Conservation (phyloP, 2,797 vertebrate species). For the Argya squamiceps region DNA sequence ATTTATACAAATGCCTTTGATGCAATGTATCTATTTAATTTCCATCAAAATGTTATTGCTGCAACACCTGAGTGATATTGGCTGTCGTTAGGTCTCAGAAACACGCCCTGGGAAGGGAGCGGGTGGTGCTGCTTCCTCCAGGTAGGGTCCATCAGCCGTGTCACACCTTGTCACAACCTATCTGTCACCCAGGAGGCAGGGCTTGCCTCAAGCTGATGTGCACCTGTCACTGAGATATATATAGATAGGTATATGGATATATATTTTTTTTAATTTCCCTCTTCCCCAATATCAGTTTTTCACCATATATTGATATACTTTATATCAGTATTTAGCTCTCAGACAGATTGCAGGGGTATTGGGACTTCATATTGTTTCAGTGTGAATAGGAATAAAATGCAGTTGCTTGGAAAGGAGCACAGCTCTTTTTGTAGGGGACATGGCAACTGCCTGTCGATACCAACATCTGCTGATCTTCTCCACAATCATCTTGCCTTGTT, state of each 20-base stretch:
- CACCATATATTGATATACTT: neutral
- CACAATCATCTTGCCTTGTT: constrained; percentile 35
- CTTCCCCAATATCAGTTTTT: neutral
- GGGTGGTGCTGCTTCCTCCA: neutral
- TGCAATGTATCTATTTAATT: constrained; percentile 66
- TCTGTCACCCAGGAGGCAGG: constrained; percentile 36
- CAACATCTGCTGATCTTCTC: constrained; percentile 65
- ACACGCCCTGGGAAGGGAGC: neutral
- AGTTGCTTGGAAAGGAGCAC: constrained; percentile 39
- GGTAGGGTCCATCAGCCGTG: neutral
- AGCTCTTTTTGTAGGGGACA: constrained; percentile 10
- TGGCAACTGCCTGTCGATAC: constrained; percentile 35
- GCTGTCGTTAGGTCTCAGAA: neutral
- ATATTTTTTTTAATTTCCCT: neutral
- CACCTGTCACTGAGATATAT: neutral
- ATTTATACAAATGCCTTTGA: constrained; percentile 67
- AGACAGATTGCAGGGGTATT: neutral
- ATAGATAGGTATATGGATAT: no score
- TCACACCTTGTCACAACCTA: constrained; percentile 18
- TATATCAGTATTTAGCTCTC: neutral
- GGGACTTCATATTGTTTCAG: neutral
- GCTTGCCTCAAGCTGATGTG: constrained; percentile 49
- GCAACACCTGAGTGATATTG: constrained; percentile 41
- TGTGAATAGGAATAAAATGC: constrained; percentile 29
- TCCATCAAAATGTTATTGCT: constrained; percentile 61